Percentiles rank a stretch among this genome's conserved stretches.
Evolutionary conservation across 2,888 invertebrate species (phyloP).

Genomic region (Spialia ferax): DNA sequence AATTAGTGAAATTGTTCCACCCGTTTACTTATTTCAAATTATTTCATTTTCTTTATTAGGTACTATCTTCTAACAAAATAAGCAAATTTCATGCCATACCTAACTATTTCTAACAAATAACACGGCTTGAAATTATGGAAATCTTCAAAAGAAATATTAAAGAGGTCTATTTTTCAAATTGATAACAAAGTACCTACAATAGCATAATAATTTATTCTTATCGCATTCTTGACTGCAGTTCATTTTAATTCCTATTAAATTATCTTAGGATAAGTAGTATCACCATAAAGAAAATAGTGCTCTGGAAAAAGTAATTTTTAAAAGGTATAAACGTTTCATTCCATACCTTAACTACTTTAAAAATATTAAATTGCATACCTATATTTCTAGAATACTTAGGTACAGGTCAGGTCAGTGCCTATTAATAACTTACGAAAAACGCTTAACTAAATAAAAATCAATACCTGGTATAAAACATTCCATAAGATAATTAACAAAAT

Average conservation of each 20-base stretch:
- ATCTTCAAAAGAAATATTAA: not conserved
- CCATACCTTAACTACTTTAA: too few species aligned
- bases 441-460: too few species aligned
- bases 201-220: constrained; percentile 10
- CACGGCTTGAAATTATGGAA: not conserved
- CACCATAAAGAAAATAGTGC: not conserved
- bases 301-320: not conserved
- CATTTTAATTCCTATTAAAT: not conserved
- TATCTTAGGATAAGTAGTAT: not conserved
- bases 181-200: not conserved
- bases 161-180: not conserved
- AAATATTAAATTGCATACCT: too few species aligned
- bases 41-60: too few species aligned
- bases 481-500: too few species aligned
- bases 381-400: too few species aligned
- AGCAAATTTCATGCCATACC: not conserved
- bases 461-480: too few species aligned
- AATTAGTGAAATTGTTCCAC: too few species aligned
- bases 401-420: too few species aligned
- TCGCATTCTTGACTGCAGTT: not conserved
- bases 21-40: too few species aligned
- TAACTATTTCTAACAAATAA: not conserved
- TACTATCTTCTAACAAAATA: not conserved
- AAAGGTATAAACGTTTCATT: not conserved
- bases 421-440: too few species aligned